A percentile compares a stretch with the other conserved stretches of the same genome.
These are phyloP conservation scores for Tribolium madens DNA, from an alignment of 1,140 invertebrate species.

Conservation along the genomic window DNA sequence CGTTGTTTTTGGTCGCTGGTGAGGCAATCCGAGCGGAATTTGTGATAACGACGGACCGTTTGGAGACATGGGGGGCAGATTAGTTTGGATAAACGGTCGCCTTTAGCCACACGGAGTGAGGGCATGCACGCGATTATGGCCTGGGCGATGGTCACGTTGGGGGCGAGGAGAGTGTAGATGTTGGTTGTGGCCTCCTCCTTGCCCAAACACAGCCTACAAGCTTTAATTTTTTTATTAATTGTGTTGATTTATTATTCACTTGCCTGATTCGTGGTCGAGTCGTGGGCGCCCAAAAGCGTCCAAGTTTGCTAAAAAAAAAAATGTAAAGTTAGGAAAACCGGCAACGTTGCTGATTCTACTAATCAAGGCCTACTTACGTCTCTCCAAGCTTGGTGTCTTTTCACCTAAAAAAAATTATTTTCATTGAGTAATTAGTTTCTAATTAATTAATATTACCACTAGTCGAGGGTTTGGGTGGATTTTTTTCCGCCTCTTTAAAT, in stretches of 20 bases:
- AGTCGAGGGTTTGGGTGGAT: too few relatives aligned
- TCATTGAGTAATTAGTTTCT: too few relatives aligned
- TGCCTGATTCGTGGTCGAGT: neutral
- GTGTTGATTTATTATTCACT: neutral
- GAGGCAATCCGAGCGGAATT: conserved; percentile 49
- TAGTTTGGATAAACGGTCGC: conserved; percentile 56
- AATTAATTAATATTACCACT: too few relatives aligned
- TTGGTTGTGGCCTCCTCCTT: neutral
- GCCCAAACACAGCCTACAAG: neutral
- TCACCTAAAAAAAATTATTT: too few relatives aligned
- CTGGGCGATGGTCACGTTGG: neutral
- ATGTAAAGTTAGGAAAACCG: too few relatives aligned
- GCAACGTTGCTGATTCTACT: too few relatives aligned
- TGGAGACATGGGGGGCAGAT: conserved; percentile 55
- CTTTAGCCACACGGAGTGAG: conserved; percentile 48
- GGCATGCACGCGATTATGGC: neutral
- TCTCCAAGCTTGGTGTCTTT: too few relatives aligned
- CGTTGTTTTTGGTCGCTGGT: conserved; percentile 37
- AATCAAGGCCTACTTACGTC: too few relatives aligned
- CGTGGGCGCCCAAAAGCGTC: neutral
- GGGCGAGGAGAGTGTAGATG: neutral
- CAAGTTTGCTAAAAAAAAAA: too few relatives aligned
- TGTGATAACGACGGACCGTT: conserved; percentile 43
- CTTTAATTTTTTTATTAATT: neutral
- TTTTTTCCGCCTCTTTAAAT: too few relatives aligned